Base-by-base conservation (phyloP, 2,113 vertebrate species). In the Cyanistes caeruleus region DNA sequence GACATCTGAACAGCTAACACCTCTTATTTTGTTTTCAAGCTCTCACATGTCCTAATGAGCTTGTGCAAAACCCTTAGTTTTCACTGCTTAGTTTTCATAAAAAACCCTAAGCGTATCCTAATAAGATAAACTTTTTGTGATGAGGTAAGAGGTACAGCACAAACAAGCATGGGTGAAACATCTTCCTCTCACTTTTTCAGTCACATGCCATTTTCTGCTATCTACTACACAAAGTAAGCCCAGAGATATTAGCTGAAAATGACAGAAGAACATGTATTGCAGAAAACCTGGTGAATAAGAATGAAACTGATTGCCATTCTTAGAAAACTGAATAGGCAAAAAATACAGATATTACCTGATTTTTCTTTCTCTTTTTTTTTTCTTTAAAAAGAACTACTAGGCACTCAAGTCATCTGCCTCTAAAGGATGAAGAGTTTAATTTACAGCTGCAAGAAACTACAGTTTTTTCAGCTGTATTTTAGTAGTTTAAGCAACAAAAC, bases 401-500 rank as follows among this genome's bases (percentile, higher is more conserved):
- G 60, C 41, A 93, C 25, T 94, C n/a, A 79, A 87, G 58, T 69
- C n/a, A 72, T 82, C 58, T 69, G 49, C 37, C 44, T 69, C 28
- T 62, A 58, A 86, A 74, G 39, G 46, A 89, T 31, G 27, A 94
- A 89, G 55, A 83, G 69, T 51, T 59, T 81, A 91, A 95, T 89
- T 90, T 74, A 82, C 6, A 89, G 46, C 70, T 96, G 70, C 63
- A 91, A 73, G 70, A 80, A 95, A 83, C 10, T 51, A 16, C 30
- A 77, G 5, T 5, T 81, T 95, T 81, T 96, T 76, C 67, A 46
- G 51, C 13, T 82, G 41, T 23, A 64, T 82, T 93, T 90, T 77
- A 92, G 72, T 55, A 95, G 87, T 48, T 83, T 85, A 87, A 89
- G 78, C 75, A 81, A 83, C 74, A 77, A 94, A 97, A 89, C 33